phyloP scores from a whole-genome alignment of 2,888 invertebrate species.

The Drosophila tanythrix region DNA sequence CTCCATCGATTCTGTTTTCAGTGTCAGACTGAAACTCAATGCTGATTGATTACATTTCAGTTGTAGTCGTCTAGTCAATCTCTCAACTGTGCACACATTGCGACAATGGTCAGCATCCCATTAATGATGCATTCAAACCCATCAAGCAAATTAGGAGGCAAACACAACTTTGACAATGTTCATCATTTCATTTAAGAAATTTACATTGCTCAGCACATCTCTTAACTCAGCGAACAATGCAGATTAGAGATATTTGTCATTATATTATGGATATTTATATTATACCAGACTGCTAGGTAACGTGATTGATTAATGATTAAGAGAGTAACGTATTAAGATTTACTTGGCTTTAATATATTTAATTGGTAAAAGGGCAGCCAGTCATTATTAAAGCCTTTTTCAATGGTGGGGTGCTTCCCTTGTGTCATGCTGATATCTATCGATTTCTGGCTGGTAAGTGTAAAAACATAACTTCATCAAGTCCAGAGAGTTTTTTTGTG shows the following conservation, averaged over 20 bases:
- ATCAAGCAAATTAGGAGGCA: not conserved
- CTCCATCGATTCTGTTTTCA: not conserved
- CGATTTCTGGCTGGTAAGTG: conserved; percentile 18
- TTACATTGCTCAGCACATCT: not conserved
- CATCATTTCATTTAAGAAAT: not conserved
- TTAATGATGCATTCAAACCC: not conserved
- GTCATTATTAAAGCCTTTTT: not conserved
- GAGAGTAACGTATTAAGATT: not conserved
- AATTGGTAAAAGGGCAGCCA: not conserved
- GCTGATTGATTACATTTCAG: conserved; percentile 61
- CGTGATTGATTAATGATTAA: not conserved
- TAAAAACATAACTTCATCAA: conserved; percentile 52
- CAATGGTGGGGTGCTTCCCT: not conserved
- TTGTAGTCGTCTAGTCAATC: conserved; percentile 38
- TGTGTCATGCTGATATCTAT: not conserved
- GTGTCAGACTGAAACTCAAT: conserved; percentile 21
- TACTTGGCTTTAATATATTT: not conserved
- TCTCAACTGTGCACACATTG: conserved; percentile 28
- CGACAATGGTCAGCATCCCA: not conserved
- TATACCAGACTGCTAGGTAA: not conserved
- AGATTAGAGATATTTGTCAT: not conserved
- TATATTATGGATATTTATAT: not conserved
- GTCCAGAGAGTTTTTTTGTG: conserved; percentile 53
- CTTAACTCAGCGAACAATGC: not conserved
- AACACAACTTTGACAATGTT: not conserved